A percentile compares a stretch with the other conserved stretches of the same genome.
Evolutionary conservation across 92 coral and sea anemone species (phyloP).

Genomic region (Epizoanthus stellaris): DNA sequence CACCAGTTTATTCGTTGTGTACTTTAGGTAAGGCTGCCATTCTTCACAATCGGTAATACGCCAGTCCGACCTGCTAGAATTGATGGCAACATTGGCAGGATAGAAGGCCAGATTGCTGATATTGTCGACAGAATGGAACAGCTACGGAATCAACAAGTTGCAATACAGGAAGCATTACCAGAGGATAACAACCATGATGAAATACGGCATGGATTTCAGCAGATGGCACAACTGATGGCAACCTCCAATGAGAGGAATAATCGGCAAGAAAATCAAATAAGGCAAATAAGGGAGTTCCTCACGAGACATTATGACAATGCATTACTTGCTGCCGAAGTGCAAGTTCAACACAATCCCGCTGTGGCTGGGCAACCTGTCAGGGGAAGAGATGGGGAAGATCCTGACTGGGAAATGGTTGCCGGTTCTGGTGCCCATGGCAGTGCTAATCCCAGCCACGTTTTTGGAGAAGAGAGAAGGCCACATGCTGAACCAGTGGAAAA

Average conservation of each 20-base stretch:
- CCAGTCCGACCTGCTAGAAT: background rate
- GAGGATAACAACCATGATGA: background rate
- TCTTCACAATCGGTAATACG: constrained; percentile 23
- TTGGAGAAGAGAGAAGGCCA: constrained; percentile 4
- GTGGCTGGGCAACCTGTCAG: background rate
- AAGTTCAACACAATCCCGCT: background rate
- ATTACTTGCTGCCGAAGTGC: background rate
- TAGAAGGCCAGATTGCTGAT: constrained; percentile 26
- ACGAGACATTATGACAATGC: background rate
- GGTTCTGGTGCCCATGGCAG: background rate
- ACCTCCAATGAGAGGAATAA: constrained; percentile 4
- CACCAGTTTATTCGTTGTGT: no score
- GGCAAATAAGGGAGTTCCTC: background rate
- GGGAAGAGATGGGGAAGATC: background rate
- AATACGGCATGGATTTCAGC: constrained; percentile 1
- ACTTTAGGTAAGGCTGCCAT: constrained; percentile 22
- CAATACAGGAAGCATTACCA: constrained; percentile 23
- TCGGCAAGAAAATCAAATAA: constrained; percentile 16
- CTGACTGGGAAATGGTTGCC: background rate
- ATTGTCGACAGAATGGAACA: constrained; percentile 2
- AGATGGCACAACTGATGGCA: constrained; percentile 7
- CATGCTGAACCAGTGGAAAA: constrained; percentile 6
- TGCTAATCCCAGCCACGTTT: background rate
- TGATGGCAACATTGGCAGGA: background rate
- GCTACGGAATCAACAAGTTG: constrained; percentile 17